These are phyloP conservation scores for Apocrypta bakeri DNA, from an alignment of 1,140 invertebrate genomes.

Conservation along the genomic window DNA sequence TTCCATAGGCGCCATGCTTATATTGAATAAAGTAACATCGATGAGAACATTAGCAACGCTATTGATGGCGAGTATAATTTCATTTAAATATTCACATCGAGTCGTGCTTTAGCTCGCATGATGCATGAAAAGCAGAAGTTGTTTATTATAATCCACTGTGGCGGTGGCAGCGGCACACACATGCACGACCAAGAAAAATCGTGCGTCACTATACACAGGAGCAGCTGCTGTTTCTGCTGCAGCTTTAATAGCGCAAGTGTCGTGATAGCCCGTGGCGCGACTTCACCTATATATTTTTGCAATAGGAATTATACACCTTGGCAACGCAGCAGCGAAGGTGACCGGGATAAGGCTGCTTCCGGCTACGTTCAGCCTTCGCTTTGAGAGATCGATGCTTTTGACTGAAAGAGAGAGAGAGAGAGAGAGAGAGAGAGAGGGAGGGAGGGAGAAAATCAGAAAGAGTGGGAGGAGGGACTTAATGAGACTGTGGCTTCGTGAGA, in stretches of 20 bases:
- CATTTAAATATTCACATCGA: background rate
- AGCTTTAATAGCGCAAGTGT: slow-evolving; percentile 41
- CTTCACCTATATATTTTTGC: slow-evolving; percentile 26
- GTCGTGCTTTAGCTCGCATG: background rate
- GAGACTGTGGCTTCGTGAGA: slow-evolving; percentile 49
- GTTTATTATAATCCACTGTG: slow-evolving; percentile 16
- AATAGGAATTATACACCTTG: slow-evolving; percentile 38
- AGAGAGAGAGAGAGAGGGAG: background rate
- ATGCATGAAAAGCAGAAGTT: slow-evolving; percentile 12
- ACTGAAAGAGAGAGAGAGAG: background rate
- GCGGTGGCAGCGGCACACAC: background rate
- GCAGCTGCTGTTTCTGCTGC: background rate
- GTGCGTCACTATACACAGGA: background rate
- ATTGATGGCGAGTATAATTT: background rate
- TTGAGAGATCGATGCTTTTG: slow-evolving; percentile 4
- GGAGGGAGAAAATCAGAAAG: background rate
- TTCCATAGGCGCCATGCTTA: background rate
- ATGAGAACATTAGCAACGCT: background rate
- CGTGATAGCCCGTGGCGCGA: slow-evolving; percentile 42
- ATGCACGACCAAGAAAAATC: background rate
- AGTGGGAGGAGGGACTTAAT: slow-evolving; percentile 40
- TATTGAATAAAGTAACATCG: background rate
- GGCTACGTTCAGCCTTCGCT: slow-evolving; percentile 49
- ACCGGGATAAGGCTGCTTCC: slow-evolving; percentile 58
- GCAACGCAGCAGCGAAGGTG: slow-evolving; percentile 43